Evolutionary conservation across 2,797 vertebrate genomes (phyloP), one percentile per base, ranked within the genome.

Genomic region (Cyprinodon diabolis): DNA sequence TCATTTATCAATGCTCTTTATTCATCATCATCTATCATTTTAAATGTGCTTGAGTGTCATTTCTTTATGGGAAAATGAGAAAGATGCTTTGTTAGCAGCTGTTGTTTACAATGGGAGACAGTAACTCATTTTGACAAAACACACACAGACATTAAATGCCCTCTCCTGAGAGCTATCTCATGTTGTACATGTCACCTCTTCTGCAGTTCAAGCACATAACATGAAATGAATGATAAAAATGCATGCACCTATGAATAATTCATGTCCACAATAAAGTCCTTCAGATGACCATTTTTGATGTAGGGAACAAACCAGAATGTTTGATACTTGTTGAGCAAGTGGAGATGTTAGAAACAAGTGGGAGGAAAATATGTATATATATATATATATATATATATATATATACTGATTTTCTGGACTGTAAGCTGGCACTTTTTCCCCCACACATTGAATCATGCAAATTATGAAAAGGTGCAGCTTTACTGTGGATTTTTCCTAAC

Each of bases 1-100:
- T 37, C 51, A 62, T 71, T 71, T 12, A 30, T 60, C 54, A 60
- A 65, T 3, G 47, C 21, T 14, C 1, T 45, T 69, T 63, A 74
- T 60, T 68, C 6, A 11, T 76, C 40, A 21, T 45, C 37, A 49
- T 49, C 4, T 30, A 48, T 66, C 45, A 57, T 70, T 19, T 57
- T 57, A 58, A 15, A 54, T 54, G 12, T n/a, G 37, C 12, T 3
- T 1, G 12, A 23, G 12, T 25, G n/a, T 54, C 6, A 40, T 23
- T 43, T 56, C 8, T 56, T 69, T 23, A 35, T 21, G 37, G 35
- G 48, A 25, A 63, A 37, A 5, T 15, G 30, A 63, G 8, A n/a
- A 25, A 11, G 35, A 35, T 45, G 60, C 14, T 43, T 12, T 40
- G 58, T 10, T 17, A 56, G 68, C 13, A n/a, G 43, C 23, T 56